phyloP scores from a whole-genome alignment of 2,797 vertebrate species.

The Rhyacichthys aspro region DNA sequence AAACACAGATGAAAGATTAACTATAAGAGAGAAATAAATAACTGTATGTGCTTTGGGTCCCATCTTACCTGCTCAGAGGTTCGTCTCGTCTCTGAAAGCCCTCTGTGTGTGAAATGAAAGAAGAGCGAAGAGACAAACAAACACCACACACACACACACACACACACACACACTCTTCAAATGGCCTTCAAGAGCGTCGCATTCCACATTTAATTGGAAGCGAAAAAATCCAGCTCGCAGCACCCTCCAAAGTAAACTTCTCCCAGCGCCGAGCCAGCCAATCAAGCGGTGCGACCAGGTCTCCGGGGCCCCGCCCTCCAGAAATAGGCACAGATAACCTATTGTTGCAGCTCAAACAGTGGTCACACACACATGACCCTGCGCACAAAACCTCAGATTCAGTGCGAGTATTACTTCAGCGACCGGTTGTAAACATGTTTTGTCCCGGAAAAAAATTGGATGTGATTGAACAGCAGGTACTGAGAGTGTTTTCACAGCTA shows the following conservation, averaged over 20 bases:
- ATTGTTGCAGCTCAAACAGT: slow-evolving; percentile 70
- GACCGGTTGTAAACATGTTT: slow-evolving; percentile 55
- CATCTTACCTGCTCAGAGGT: slow-evolving; percentile 58
- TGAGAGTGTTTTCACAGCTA: slow-evolving; percentile 39
- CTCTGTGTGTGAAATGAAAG: slow-evolving; percentile 60
- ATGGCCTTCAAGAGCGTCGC: slow-evolving; percentile 73
- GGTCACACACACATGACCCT: slow-evolving; percentile 48
- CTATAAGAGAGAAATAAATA: slow-evolving; percentile 31
- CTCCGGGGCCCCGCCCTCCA: slow-evolving; percentile 61
- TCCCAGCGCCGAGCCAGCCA: slow-evolving; percentile 58
- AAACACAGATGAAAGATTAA: slow-evolving; percentile 40
- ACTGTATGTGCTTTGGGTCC: slow-evolving; percentile 23
- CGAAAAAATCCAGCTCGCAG: slow-evolving; percentile 59
- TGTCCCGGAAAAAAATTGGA: slow-evolving; percentile 15
- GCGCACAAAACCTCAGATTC: slow-evolving; percentile 47
- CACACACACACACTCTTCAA: slow-evolving; percentile 59
- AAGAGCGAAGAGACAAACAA: slow-evolving; percentile 56
- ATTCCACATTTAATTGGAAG: slow-evolving; percentile 81
- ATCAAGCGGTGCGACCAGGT: slow-evolving; percentile 58
- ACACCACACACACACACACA: slow-evolving; percentile 45
- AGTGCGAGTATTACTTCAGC: slow-evolving; percentile 29
- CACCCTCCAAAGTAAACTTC: slow-evolving; percentile 77
- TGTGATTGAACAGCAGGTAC: slow-evolving; percentile 40
- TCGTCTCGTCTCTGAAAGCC: slow-evolving; percentile 49
- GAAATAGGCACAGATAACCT: slow-evolving; percentile 74